Evolutionary conservation across 2,113 vertebrate species (phyloP).

Genomic region (Mastomys coucha): DNA sequence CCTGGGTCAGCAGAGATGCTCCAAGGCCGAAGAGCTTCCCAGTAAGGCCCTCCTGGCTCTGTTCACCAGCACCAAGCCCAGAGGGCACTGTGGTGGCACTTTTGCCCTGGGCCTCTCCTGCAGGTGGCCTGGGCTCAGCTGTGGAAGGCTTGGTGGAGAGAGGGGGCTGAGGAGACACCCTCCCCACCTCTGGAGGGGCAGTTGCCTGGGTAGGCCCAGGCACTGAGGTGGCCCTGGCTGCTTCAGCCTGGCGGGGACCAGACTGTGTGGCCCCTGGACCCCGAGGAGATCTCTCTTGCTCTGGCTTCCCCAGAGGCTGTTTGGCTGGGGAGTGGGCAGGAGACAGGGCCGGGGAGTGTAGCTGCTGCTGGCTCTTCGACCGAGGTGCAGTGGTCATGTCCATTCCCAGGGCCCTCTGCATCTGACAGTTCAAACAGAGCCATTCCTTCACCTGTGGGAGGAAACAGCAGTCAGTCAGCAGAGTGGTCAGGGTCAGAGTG

Average conservation of each 20-base stretch:
- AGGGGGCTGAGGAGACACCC: constrained; percentile 89
- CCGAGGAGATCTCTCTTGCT: constrained; percentile 73
- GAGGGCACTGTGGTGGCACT: constrained; percentile 82
- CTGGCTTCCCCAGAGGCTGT: constrained; percentile 84
- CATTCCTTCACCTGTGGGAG: constrained; percentile 96
- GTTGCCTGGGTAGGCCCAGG: constrained; percentile 88
- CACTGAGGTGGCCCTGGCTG: constrained; percentile 85
- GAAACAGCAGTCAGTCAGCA: constrained; percentile 67
- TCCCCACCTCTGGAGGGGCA: constrained; percentile 90
- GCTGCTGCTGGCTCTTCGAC: constrained; percentile 98
- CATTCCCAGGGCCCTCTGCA: constrained; percentile 99
- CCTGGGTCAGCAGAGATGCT: constrained; percentile 97
- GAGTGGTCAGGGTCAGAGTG: not conserved
- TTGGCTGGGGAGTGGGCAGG: constrained; percentile 90
- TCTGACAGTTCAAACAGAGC: constrained; percentile 99
- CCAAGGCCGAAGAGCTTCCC: constrained; percentile 98
- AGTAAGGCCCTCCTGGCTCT: constrained; percentile 96
- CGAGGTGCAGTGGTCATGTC: constrained; percentile 98
- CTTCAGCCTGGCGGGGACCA: constrained; percentile 75
- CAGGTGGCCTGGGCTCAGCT: constrained; percentile 91
- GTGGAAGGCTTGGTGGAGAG: constrained; percentile 87
- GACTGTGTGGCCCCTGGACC: constrained; percentile 72
- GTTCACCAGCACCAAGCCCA: constrained; percentile 91
- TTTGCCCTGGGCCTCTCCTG: constrained; percentile 90
- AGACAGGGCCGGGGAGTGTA: constrained; percentile 92